Conservation (phyloP, 2,797 vertebrate species). For the Rhyacichthys aspro region DNA sequence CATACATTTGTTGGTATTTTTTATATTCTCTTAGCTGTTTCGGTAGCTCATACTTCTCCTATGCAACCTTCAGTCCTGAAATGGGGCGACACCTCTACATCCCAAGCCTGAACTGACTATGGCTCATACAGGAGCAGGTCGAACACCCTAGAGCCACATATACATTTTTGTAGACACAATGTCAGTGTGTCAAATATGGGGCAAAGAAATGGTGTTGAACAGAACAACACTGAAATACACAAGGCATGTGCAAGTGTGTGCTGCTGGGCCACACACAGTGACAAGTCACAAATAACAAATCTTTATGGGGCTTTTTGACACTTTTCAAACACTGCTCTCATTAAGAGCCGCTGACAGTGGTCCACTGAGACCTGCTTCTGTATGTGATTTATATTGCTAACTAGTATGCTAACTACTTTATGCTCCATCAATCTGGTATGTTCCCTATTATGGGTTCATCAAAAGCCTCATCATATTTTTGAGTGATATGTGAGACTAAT, state of each 20-base stretch:
- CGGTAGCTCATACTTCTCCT: too few relatives aligned
- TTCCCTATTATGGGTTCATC: not conserved
- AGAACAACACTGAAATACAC: not conserved
- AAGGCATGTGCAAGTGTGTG: not conserved
- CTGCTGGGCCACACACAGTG: constrained; percentile 15
- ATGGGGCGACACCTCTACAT: too few relatives aligned
- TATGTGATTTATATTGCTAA: constrained; percentile 1
- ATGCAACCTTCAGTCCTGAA: too few relatives aligned
- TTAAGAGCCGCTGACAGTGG: constrained; percentile 8
- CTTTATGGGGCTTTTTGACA: not conserved
- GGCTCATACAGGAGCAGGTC: constrained; percentile 15
- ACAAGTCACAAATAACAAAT: not conserved
- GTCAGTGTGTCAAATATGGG: not conserved
- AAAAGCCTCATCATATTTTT: constrained; percentile 19
- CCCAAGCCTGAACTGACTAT: too few relatives aligned
- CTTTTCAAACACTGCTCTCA: constrained; percentile 5
- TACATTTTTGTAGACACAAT: too few relatives aligned
- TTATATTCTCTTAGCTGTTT: too few relatives aligned
- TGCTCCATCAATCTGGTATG: not conserved
- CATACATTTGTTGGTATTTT: too few relatives aligned
- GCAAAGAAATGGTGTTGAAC: not conserved
- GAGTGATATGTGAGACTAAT: constrained; percentile 17
- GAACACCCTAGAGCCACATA: too few relatives aligned
- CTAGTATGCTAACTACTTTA: not conserved
- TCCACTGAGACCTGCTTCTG: constrained; percentile 5